Percentiles rank a stretch among this genome's conserved stretches.
These are phyloP conservation scores for Drosophila jambulina DNA, from an alignment of 1,140 invertebrate species.

Conservation along the genomic window DNA sequence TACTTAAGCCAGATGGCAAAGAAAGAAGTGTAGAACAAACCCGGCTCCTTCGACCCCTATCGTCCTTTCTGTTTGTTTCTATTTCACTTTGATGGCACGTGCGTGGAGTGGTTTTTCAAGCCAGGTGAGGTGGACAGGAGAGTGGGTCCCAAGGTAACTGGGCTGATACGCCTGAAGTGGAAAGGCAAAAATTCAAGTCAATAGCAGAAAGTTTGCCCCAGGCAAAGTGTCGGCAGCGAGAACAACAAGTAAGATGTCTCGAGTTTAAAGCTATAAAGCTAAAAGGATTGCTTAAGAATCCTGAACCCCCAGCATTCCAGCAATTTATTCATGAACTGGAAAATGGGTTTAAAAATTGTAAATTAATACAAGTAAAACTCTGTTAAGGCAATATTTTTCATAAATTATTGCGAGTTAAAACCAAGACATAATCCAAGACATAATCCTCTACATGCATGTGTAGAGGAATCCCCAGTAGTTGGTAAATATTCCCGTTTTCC, in stretches of 20 bases:
- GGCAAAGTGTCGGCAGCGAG: background rate
- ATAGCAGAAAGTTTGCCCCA: slow-evolving; percentile 25
- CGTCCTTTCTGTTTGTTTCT: slow-evolving; percentile 27
- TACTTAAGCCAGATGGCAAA: slow-evolving; percentile 47
- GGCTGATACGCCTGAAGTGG: slow-evolving; percentile 33
- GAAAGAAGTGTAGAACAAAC: slow-evolving; percentile 27
- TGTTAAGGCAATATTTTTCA: background rate
- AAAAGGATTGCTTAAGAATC: background rate
- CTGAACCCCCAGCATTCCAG: too few species aligned
- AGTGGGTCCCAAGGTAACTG: background rate
- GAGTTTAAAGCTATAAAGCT: slow-evolving; percentile 2
- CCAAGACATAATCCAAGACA: too few species aligned
- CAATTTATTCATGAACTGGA: background rate
- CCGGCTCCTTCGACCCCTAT: slow-evolving; percentile 8
- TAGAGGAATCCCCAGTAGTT: background rate
- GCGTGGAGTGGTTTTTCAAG: slow-evolving; percentile 27
- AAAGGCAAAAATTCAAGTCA: slow-evolving; percentile 55
- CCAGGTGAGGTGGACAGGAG: slow-evolving; percentile 7
- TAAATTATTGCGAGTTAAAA: background rate
- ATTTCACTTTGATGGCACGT: slow-evolving; percentile 39
- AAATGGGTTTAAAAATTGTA: background rate
- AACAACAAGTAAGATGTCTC: background rate
- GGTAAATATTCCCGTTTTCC: slow-evolving; percentile 12
- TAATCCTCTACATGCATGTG: background rate
- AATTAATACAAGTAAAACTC: background rate